phyloP scores from a whole-genome alignment of 2,888 invertebrate species.

The Chymomyza caudatula region DNA sequence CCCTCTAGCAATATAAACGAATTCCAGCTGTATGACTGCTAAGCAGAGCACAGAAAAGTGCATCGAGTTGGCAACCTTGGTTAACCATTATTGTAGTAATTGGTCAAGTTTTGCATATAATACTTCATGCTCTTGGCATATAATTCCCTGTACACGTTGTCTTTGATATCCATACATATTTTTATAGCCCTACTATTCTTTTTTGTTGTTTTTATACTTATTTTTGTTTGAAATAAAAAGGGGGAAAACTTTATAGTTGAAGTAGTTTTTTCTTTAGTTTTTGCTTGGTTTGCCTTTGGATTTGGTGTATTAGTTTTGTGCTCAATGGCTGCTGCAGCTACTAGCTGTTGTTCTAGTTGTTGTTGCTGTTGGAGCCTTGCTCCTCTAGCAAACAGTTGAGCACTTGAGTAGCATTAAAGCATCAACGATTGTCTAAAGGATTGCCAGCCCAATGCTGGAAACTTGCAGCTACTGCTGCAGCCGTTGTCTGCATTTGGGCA shows the following conservation, averaged over 20 bases:
- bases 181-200: not conserved
- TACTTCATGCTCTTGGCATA: not conserved
- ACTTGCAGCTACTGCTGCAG: not conserved
- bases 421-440: slow-evolving; percentile 54
- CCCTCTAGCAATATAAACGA: too few relatives aligned
- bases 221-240: slow-evolving; percentile 4
- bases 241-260: slow-evolving; percentile 54
- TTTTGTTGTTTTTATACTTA: not conserved
- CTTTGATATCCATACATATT: not conserved
- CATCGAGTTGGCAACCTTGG: too few relatives aligned
- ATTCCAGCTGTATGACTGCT: too few relatives aligned
- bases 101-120: not conserved
- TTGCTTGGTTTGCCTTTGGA: slow-evolving; percentile 32
- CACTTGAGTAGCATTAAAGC: slow-evolving; percentile 63
- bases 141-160: not conserved
- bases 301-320: slow-evolving; percentile 1
- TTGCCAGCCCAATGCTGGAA: slow-evolving; percentile 7
- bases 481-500: not conserved
- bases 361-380: slow-evolving; percentile 26
- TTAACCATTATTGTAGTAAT: not conserved
- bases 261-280: slow-evolving; percentile 35
- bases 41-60: too few relatives aligned
- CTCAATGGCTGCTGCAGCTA: slow-evolving; percentile 6
- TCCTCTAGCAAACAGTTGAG: slow-evolving; percentile 52
- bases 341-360: slow-evolving; percentile 14